Evolutionary conservation across 2,888 invertebrate genomes (phyloP).

Genomic region (Cephus runcator): DNA sequence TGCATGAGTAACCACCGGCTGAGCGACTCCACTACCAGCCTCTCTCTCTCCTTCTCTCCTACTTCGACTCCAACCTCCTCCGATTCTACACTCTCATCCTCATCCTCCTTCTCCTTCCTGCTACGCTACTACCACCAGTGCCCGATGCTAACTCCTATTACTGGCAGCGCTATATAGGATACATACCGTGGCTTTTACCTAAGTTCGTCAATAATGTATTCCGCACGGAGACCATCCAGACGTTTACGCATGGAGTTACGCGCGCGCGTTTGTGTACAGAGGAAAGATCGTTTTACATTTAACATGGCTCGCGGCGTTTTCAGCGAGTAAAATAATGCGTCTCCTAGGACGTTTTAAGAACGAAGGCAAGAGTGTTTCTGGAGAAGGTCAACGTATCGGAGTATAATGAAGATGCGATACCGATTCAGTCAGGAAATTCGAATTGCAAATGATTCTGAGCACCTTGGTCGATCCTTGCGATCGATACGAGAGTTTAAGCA

Average conservation of each 20-base stretch:
- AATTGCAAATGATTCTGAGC: background rate
- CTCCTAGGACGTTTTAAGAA: slow-evolving; percentile 41
- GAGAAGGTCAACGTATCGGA: slow-evolving; percentile 45
- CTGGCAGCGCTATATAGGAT: background rate
- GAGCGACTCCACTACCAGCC: slow-evolving; percentile 29
- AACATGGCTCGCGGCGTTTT: background rate
- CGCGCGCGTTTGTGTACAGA: slow-evolving; percentile 2
- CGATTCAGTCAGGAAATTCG: background rate
- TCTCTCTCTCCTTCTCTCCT: slow-evolving; percentile 12
- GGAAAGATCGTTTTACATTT: background rate
- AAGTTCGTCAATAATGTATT: slow-evolving; percentile 47
- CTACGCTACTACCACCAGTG: background rate
- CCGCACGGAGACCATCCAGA: slow-evolving; percentile 32
- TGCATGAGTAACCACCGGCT: slow-evolving; percentile 44
- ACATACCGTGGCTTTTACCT: background rate
- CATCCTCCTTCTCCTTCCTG: slow-evolving; percentile 2
- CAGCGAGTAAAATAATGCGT: slow-evolving; percentile 35
- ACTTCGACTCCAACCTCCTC: slow-evolving; percentile 9
- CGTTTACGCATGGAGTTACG: slow-evolving; percentile 9
- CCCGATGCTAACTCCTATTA: background rate
- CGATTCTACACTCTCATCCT: background rate
- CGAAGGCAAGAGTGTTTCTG: slow-evolving; percentile 47
- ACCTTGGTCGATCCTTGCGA: background rate
- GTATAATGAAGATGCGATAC: slow-evolving; percentile 22
- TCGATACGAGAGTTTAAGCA: background rate